Evolutionary conservation across 2,888 invertebrate species (phyloP), one percentile per base, ranked within the genome.

Genomic region (Koerneria pararmatus): DNA sequence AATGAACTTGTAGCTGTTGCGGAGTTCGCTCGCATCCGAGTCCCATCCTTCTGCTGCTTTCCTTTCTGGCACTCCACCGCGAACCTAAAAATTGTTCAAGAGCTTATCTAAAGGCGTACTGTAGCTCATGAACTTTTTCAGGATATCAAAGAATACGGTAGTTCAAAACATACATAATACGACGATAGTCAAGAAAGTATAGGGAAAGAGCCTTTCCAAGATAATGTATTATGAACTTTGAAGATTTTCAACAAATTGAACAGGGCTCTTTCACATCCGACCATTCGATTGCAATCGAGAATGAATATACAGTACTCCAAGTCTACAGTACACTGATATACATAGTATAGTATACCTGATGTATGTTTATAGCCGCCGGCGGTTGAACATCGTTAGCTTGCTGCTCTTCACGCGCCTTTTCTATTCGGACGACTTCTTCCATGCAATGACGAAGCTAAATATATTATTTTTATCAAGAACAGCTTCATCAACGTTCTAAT

Each of bases 381-480:
- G 58, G 41, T 19, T 8, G 11, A 41, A 41, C 37, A 27, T 37
- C 37, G 2, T 3, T 5, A 24, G 35, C 57, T 5, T 24, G 57
- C 22, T 49, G 27, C 22, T 6, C 60, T 22, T 60, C 60, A 19
- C n/a, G 15, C 62, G 37, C 29, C 24, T 37, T 32, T 53, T 62
- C 62, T 29, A 62, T 37, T 32, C 62, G 62, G 32, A 62, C 51
- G 35, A 46, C 31, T 53, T 62, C 62, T 37, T 62, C 62, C 62
- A 62, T 51, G 15, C 35, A 35, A 37, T 62, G 62, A 11, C 51
- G 62, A 19, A 62, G 15, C 62, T 51, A 32, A n/a, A 35, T 15
- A 37, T 2, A 41, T 41, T 19, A 41, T 19, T 11, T 41, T 19
- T 41, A 41, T 19, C 8, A 11, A 41, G 11, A 41, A 41, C 41